Percentiles rank a stretch among this genome's conserved stretches.
Conservation (phyloP, 2,113 vertebrate species). For the Datnioides undecimradiatus region DNA sequence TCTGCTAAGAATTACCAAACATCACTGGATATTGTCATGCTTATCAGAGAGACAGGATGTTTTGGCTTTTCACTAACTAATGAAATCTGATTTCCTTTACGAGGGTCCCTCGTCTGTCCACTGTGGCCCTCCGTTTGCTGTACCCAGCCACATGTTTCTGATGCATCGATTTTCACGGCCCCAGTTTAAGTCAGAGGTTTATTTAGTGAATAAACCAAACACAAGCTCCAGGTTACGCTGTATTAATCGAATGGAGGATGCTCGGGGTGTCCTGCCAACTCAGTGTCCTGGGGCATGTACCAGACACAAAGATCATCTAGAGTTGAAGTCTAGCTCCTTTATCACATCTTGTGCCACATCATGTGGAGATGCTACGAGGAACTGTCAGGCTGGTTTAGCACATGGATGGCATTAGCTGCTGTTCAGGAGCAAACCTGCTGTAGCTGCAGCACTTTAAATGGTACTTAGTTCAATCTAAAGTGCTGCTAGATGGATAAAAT, state of each 20-base stretch:
- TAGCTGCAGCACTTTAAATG: not conserved
- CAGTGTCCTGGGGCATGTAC: slow-evolving; percentile 23
- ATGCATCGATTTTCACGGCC: slow-evolving; percentile 65
- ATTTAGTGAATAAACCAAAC: slow-evolving; percentile 47
- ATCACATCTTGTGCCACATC: not conserved
- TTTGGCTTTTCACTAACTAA: slow-evolving; percentile 56
- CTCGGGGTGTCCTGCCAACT: slow-evolving; percentile 3
- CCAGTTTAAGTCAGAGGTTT: slow-evolving; percentile 43
- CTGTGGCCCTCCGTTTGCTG: slow-evolving; percentile 10
- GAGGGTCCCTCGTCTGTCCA: slow-evolving; percentile 29
- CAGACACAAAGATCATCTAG: slow-evolving; percentile 17
- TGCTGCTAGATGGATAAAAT: not conserved
- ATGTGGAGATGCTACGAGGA: not conserved
- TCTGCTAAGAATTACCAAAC: slow-evolving; percentile 50
- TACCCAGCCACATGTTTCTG: slow-evolving; percentile 68
- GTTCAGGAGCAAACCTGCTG: not conserved
- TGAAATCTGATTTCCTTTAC: slow-evolving; percentile 63
- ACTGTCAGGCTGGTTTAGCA: not conserved
- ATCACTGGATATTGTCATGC: slow-evolving; percentile 44
- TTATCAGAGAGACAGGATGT: slow-evolving; percentile 68
- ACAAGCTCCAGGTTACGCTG: slow-evolving; percentile 13
- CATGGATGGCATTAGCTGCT: not conserved
- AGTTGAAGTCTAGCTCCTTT: slow-evolving; percentile 19
- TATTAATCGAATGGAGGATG: slow-evolving; percentile 36
- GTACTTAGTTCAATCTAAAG: not conserved